phyloP scores from a whole-genome alignment of 2,113 vertebrate genomes.

The Phodopus roborovskii region DNA sequence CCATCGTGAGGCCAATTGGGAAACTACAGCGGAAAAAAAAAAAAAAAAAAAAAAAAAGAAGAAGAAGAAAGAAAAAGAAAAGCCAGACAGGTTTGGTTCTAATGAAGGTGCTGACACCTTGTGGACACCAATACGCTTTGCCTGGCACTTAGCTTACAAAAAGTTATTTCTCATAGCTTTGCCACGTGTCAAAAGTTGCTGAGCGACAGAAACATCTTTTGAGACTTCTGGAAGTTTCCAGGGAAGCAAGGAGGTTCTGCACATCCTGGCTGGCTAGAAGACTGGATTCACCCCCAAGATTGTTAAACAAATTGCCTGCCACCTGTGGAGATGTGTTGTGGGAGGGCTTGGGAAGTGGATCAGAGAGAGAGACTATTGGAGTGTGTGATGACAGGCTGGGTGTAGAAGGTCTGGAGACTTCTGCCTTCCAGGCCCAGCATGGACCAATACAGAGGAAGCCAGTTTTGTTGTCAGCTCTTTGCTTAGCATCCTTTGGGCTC shows the following conservation, averaged over 20 bases:
- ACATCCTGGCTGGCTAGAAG: background rate
- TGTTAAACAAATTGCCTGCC: background rate
- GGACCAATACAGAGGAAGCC: background rate
- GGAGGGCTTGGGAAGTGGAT: background rate
- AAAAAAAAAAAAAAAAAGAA: background rate
- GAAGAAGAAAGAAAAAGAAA: rapidly evolving
- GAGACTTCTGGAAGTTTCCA: background rate
- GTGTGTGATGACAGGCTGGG: background rate
- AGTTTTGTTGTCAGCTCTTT: background rate
- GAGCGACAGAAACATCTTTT: conserved; percentile 5
- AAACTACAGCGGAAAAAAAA: background rate
- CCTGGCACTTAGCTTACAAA: background rate
- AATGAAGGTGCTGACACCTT: conserved; percentile 76
- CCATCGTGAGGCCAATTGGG: conserved; percentile 60
- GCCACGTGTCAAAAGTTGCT: background rate
- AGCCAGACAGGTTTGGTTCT: background rate
- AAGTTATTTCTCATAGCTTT: background rate
- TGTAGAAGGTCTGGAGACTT: background rate
- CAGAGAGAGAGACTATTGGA: background rate
- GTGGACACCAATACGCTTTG: background rate
- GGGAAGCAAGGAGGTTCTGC: conserved; percentile 8
- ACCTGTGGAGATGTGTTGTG: too few species aligned
- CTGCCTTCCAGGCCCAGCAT: background rate
- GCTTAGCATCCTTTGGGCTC: background rate
- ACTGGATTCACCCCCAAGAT: background rate